phyloP scores from a whole-genome alignment of 2,113 vertebrate species.

The Empidonax alnorum region DNA sequence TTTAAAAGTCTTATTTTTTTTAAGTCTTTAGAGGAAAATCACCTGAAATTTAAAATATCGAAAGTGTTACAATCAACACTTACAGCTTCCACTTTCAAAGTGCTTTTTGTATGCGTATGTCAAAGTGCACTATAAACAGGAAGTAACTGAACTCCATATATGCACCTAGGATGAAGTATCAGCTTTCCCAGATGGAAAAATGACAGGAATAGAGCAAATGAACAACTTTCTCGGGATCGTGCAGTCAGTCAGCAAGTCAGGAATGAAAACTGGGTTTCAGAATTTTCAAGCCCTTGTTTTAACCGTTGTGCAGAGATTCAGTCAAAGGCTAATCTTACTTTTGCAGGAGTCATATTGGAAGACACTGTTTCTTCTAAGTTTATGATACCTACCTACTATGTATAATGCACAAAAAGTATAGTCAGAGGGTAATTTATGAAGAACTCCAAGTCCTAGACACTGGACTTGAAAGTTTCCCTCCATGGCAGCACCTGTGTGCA shows the following conservation, averaged over 20 bases:
- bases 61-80: background rate
- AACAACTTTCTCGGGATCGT: background rate
- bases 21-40: background rate
- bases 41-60: background rate
- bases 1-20: background rate
- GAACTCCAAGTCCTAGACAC: background rate
- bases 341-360: background rate
- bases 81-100: background rate
- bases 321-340: background rate
- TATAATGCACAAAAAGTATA: background rate
- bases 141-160: background rate
- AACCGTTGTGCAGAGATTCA: background rate
- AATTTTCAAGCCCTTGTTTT: background rate
- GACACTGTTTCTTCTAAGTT: background rate
- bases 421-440: background rate
- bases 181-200: background rate
- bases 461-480: background rate
- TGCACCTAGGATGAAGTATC: background rate
- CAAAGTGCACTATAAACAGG: background rate
- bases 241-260: background rate
- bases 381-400: background rate
- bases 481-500: background rate
- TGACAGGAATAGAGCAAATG: background rate
- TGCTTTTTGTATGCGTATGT: background rate
- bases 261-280: background rate